Conservation (phyloP, 2,888 invertebrate genomes). For the Melinopterus prodromus region DNA sequence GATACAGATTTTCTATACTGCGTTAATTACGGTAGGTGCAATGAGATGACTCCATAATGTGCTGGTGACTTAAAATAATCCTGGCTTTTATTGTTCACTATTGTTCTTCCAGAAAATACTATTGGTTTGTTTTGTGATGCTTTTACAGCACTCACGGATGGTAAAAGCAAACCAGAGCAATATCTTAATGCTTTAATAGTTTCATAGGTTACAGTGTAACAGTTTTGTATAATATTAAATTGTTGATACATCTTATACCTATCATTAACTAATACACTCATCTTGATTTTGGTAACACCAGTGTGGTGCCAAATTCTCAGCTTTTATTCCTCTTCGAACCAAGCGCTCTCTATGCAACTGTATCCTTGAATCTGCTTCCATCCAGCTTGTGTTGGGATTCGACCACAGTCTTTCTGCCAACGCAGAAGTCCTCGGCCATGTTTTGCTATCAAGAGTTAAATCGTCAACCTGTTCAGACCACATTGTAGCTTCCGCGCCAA, state of each 20-base stretch:
- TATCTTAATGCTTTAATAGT: too few relatives aligned
- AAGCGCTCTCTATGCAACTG: constrained; percentile 75
- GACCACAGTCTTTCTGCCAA: constrained; percentile 86
- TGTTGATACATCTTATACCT: not conserved
- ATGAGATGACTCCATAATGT: too few relatives aligned
- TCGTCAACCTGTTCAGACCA: constrained; percentile 88
- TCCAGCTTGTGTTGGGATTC: constrained; percentile 73
- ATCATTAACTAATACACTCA: constrained; percentile 63
- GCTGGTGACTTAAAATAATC: too few relatives aligned
- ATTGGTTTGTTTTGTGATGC: too few relatives aligned
- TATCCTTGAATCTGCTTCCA: constrained; percentile 75
- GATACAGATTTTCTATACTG: too few relatives aligned
- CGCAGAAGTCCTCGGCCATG: constrained; percentile 89
- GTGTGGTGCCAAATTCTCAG: constrained; percentile 81
- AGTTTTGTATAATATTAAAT: too few relatives aligned
- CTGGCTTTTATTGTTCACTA: too few relatives aligned
- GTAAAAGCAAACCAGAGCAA: too few relatives aligned
- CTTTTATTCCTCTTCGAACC: constrained; percentile 71
- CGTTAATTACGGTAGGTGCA: too few relatives aligned
- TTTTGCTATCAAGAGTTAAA: constrained; percentile 70
- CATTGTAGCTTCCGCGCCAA: constrained; percentile 82
- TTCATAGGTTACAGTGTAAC: too few relatives aligned
- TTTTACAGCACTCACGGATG: too few relatives aligned
- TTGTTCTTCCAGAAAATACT: too few relatives aligned
- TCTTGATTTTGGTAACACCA: constrained; percentile 88